These are phyloP conservation scores for Gila robusta DNA, from an alignment of 2,797 vertebrate genomes.

Conservation along the genomic window DNA sequence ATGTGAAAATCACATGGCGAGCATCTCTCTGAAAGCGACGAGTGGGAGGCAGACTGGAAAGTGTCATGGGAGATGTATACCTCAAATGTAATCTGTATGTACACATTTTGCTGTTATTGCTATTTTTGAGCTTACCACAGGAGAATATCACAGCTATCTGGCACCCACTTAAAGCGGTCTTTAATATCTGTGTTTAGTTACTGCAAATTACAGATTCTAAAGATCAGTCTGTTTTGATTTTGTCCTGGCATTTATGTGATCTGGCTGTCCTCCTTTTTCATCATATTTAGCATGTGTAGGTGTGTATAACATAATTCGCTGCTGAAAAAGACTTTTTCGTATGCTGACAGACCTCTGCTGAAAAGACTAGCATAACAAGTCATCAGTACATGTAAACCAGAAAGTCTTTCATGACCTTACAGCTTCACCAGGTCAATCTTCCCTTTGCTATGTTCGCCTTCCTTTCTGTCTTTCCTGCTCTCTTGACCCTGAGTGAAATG, in stretches of 20 bases:
- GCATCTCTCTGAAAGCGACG: neutral
- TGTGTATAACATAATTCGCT: constrained; percentile 4
- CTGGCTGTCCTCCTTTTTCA: neutral
- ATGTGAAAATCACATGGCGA: constrained; percentile 44
- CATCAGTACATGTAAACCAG: constrained; percentile 10
- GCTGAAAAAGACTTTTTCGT: neutral
- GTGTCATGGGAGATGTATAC: constrained; percentile 30
- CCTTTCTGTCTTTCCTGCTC: constrained; percentile 1
- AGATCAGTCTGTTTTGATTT: constrained; percentile 37
- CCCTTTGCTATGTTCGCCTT: neutral
- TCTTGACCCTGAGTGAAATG: constrained; percentile 9
- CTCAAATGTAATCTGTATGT: constrained; percentile 39
- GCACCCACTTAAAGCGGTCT: constrained; percentile 10
- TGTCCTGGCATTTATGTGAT: constrained; percentile 20
- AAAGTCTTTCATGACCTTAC: neutral
- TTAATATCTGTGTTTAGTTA: constrained; percentile 28
- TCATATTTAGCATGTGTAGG: constrained; percentile 23
- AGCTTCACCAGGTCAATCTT: neutral
- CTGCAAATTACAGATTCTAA: constrained; percentile 26
- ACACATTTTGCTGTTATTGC: constrained; percentile 46
- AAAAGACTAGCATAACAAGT: neutral
- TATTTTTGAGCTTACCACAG: neutral
- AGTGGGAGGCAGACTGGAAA: constrained; percentile 30
- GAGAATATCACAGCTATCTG: constrained; percentile 32
- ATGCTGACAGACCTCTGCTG: neutral